These are phyloP conservation scores for Dynastes grantii DNA, from an alignment of 2,888 invertebrate genomes.

Conservation along the genomic window DNA sequence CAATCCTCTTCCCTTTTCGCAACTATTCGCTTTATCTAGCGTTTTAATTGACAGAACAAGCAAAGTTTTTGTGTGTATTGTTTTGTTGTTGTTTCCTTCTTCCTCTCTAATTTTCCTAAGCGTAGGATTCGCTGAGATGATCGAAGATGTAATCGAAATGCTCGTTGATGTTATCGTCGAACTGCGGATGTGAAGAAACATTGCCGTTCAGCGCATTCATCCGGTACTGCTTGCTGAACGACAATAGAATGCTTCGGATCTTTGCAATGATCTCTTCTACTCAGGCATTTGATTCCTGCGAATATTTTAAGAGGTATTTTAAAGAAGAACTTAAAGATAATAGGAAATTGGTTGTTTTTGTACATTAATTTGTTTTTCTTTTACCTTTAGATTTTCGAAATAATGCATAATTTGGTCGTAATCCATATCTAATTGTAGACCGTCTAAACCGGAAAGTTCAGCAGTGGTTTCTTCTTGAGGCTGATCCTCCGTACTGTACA, in stretches of 20 bases:
- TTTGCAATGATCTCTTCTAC: slow-evolving; percentile 90
- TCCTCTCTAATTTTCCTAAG: slow-evolving; percentile 68
- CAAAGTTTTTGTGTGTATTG: slow-evolving; percentile 48
- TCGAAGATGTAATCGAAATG: slow-evolving; percentile 78
- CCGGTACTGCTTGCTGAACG: slow-evolving; percentile 80
- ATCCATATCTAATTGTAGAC: slow-evolving; percentile 90
- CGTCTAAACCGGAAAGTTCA: slow-evolving; percentile 79
- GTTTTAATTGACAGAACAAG: slow-evolving; percentile 52
- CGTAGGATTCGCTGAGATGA: slow-evolving; percentile 79
- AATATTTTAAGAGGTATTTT: slow-evolving; percentile 58
- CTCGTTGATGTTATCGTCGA: slow-evolving; percentile 70
- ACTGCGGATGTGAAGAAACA: slow-evolving; percentile 65
- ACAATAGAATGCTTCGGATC: slow-evolving; percentile 85
- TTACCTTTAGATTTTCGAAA: slow-evolving; percentile 97
- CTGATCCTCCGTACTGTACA: slow-evolving; percentile 78
- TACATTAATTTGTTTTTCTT: too few species aligned
- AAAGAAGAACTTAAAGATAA: too few species aligned
- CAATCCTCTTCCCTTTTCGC: not conserved
- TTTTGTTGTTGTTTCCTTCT: not conserved
- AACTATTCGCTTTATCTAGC: slow-evolving; percentile 12
- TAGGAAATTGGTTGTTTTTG: too few species aligned
- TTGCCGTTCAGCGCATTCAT: slow-evolving; percentile 70
- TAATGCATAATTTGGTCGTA: slow-evolving; percentile 99
- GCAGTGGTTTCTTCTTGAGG: slow-evolving; percentile 58
- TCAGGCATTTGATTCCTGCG: slow-evolving; percentile 91